A percentile compares a stretch with the other conserved stretches of the same genome.
phyloP scores from a whole-genome alignment of 2,888 invertebrate species.

The Athalia cordata region DNA sequence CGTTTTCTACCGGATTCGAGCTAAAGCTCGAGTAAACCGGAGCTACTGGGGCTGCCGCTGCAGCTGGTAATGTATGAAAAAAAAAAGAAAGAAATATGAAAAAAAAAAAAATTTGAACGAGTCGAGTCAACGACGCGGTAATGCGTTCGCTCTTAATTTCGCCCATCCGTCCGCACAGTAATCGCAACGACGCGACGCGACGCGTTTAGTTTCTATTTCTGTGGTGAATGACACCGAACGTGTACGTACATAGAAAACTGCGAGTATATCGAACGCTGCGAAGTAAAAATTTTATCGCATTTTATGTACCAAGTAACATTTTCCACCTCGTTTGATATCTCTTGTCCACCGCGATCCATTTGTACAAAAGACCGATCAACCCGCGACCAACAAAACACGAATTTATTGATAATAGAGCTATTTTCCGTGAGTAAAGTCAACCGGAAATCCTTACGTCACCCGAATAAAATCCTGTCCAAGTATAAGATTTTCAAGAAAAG shows the following conservation, averaged over 20 bases:
- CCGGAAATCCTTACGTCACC: neutral
- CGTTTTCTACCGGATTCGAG: conserved; percentile 42
- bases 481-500: neutral
- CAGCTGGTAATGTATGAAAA: neutral
- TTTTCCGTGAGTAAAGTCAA: neutral
- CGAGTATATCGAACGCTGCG: neutral
- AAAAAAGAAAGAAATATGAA: neutral
- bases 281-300: neutral
- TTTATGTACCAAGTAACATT: neutral
- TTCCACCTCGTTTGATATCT: neutral
- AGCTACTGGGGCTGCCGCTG: too few species aligned
- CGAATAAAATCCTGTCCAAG: neutral
- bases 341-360: neutral
- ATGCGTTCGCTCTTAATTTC: neutral
- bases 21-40: too few species aligned
- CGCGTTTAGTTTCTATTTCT: too few species aligned
- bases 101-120: neutral
- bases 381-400: neutral
- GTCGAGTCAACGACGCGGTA: neutral
- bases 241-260: neutral
- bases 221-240: neutral
- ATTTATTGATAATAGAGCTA: neutral
- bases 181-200: too few species aligned
- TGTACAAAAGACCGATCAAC: neutral
- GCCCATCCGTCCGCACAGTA: neutral